phyloP scores from a whole-genome alignment of 1,140 invertebrate genomes.

The Pogonus chalceus region DNA sequence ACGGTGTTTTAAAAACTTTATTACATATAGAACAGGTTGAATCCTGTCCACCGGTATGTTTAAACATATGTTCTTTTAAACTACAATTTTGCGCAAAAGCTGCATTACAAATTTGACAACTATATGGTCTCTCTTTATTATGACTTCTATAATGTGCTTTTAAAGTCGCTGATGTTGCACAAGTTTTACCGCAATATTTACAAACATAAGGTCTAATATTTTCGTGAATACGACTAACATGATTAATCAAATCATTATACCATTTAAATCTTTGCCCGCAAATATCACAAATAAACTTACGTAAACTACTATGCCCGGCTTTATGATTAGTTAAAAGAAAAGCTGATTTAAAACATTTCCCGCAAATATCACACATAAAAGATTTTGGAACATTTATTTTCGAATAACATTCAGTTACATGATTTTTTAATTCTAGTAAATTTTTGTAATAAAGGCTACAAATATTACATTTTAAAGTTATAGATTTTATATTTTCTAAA shows the following conservation, averaged over 20 bases:
- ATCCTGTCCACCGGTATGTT: background rate
- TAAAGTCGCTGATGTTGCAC: conserved; percentile 13
- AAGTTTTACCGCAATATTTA: background rate
- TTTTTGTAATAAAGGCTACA: background rate
- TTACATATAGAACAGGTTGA: background rate
- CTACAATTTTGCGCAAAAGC: conserved; percentile 30
- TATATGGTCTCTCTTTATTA: conserved; percentile 50
- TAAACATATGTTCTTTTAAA: background rate
- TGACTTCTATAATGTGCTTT: conserved; percentile 34
- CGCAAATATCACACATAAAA: background rate
- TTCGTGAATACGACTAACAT: background rate
- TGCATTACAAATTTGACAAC: conserved; percentile 43
- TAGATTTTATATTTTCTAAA: background rate
- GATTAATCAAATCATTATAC: background rate
- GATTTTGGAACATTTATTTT: background rate
- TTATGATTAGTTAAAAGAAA: background rate
- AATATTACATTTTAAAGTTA: background rate
- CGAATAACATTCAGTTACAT: background rate
- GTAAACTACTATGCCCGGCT: background rate
- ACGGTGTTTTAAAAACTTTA: background rate
- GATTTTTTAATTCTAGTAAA: background rate
- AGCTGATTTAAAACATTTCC: background rate
- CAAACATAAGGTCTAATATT: background rate
- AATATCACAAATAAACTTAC: background rate
- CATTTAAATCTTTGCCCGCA: background rate